phyloP scores from a whole-genome alignment of 2,888 invertebrate species.

The Lasioglossum malachurum region DNA sequence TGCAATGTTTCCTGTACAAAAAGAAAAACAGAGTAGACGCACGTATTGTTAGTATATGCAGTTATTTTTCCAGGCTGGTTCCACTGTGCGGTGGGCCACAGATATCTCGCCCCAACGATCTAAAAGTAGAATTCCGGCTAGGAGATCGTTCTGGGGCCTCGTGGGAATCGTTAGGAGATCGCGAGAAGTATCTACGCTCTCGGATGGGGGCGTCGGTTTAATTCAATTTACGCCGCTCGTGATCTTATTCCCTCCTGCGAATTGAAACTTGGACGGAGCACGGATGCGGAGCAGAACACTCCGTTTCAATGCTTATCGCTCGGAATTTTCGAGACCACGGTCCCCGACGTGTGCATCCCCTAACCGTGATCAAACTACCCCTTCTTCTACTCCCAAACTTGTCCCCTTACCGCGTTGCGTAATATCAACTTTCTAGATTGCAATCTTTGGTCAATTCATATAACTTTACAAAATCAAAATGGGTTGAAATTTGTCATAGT shows the following conservation, averaged over 20 bases:
- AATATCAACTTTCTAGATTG: background rate
- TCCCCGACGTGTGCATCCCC: background rate
- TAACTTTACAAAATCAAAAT: too few relatives aligned
- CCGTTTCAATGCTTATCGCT: constrained; percentile 26
- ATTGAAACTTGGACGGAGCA: constrained; percentile 54
- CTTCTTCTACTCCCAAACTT: background rate
- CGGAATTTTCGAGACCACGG: background rate
- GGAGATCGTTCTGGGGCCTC: constrained; percentile 59
- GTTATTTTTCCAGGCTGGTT: background rate
- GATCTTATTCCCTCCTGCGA: constrained; percentile 53
- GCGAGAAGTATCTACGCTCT: constrained; percentile 31
- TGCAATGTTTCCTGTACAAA: too few relatives aligned
- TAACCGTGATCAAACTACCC: background rate
- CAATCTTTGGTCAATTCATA: background rate
- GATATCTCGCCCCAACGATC: constrained; percentile 64
- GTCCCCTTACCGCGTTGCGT: background rate
- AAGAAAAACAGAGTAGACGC: too few relatives aligned
- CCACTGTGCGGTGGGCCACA: constrained; percentile 23
- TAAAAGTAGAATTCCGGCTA: constrained; percentile 71
- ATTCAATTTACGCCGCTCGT: constrained; percentile 60
- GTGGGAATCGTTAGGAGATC: constrained; percentile 69
- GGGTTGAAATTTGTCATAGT: too few relatives aligned
- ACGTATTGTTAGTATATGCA: background rate
- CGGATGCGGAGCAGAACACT: constrained; percentile 9
- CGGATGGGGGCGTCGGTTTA: constrained; percentile 52